Base-by-base conservation (phyloP, 1,140 invertebrate species). In the Drosophila nigrodunni region DNA sequence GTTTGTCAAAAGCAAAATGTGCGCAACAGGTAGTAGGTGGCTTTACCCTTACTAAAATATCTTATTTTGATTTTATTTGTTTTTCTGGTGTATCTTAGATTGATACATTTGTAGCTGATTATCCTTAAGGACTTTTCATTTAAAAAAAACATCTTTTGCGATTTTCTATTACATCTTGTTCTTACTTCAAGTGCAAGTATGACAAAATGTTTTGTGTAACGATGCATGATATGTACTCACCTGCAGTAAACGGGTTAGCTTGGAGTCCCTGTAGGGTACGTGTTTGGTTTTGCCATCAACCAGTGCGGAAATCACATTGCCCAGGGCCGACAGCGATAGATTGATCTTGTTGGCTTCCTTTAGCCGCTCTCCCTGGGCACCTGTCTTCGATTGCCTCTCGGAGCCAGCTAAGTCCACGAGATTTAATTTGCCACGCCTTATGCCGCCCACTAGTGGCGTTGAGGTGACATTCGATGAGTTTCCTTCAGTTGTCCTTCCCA, bases 311-410 rank as follows among this genome's bases (percentile, higher is more conserved):
- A 99, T 99, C 0, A 99, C 98, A 93, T 99, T 99, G 11, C 98
- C 98, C 44, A 99, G 93, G 1, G 98, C 98, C 9, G 97, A 98
- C 11, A 99, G 93, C 7, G 97, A 98, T n/a, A 99, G 92, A 93
- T 99, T 99, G 66, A 99, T 99, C 93, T 98, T 98, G 0, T 97
- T 98, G 0, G 98, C 98, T 94, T 99, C 98, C 90, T 97, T 98
- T 18, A 99, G 93, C 18, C 98, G 93, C 72, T 98, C 97, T 0
- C 98, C 97, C 2, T 95, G 95, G 1, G 97, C 96, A 9, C 97
- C 96, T 9, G 98, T 98, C 93, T 99, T 99, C 7, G 95, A 94
- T 93, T 98, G 97, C 54, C 97, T 93, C 93, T 99, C 98, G 92
- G 97, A 98, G 11, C 96, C 96, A 13, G 95, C 96, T 57, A 96